phyloP scores from a whole-genome alignment of 2,113 vertebrate genomes.

The Myrmecophaga tridactyla region DNA sequence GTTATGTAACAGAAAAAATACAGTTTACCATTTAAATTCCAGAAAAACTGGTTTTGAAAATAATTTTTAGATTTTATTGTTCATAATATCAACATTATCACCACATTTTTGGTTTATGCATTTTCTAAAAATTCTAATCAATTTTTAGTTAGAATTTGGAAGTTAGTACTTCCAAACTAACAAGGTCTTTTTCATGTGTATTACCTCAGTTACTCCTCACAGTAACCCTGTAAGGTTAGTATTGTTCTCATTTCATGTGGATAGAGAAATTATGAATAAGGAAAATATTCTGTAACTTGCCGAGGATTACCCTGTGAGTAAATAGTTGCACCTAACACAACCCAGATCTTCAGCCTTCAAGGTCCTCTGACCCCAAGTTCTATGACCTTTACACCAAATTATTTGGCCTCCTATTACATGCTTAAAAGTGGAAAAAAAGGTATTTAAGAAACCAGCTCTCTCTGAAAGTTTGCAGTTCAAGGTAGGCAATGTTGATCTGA shows the following conservation, averaged over 20 bases:
- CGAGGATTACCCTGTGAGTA: background rate
- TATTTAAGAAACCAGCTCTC: background rate
- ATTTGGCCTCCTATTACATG: background rate
- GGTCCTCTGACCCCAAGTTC: background rate
- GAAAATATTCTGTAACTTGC: background rate
- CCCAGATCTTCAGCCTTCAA: background rate
- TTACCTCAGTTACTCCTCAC: background rate
- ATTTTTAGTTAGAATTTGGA: too few relatives aligned
- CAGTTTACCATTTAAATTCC: background rate
- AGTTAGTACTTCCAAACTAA: background rate
- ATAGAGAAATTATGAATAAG: constrained; percentile 5
- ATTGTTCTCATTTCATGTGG: background rate
- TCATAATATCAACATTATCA: background rate
- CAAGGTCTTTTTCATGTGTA: background rate
- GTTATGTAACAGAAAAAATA: background rate
- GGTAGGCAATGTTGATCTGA: background rate
- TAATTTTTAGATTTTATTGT: background rate
- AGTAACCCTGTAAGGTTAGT: background rate
- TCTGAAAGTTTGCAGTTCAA: background rate
- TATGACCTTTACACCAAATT: background rate
- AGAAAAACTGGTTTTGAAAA: constrained; percentile 41
- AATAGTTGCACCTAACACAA: background rate
- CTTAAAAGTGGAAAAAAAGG: background rate
- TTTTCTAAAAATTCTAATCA: background rate
- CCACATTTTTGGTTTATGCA: background rate